Evolutionary conservation across 2,797 vertebrate genomes (phyloP).

Genomic region (Crocidura indochinensis): DNA sequence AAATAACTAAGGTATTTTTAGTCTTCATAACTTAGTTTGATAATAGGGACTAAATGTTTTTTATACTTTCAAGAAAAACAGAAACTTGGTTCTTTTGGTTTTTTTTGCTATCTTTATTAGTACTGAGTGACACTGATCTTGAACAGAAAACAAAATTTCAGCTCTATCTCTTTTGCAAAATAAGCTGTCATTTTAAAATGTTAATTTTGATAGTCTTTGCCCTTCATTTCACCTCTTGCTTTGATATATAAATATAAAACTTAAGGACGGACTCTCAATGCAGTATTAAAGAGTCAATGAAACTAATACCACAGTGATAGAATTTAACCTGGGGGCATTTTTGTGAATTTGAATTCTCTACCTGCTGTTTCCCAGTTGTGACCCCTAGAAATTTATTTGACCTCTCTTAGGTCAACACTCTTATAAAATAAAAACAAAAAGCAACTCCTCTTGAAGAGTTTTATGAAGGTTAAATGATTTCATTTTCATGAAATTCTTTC

Average conservation of each 20-base stretch:
- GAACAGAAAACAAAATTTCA: background rate
- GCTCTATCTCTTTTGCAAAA: background rate
- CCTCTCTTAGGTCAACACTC: background rate
- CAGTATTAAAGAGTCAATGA: background rate
- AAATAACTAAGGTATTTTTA: slow-evolving; percentile 10
- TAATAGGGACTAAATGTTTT: slow-evolving; percentile 15
- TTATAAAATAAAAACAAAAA: background rate
- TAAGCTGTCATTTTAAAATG: background rate
- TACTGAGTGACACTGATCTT: background rate
- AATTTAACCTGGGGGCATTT: background rate
- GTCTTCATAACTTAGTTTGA: background rate
- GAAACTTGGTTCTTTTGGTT: slow-evolving; percentile 5
- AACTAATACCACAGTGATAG: background rate
- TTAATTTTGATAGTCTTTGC: slow-evolving; percentile 2
- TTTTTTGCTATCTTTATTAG: background rate
- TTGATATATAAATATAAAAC: background rate
- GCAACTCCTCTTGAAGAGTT: background rate
- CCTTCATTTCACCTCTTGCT: background rate
- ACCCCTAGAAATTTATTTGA: slow-evolving; percentile 19
- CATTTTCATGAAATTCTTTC: slow-evolving; percentile 14
- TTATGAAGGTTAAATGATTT: background rate
- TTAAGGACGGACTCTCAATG: background rate
- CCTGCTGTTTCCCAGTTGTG: background rate
- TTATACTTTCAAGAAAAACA: slow-evolving; percentile 37
- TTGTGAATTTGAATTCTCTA: background rate